Evolutionary conservation across 2,113 vertebrate genomes (phyloP).

Genomic region (Datnioides undecimradiatus): DNA sequence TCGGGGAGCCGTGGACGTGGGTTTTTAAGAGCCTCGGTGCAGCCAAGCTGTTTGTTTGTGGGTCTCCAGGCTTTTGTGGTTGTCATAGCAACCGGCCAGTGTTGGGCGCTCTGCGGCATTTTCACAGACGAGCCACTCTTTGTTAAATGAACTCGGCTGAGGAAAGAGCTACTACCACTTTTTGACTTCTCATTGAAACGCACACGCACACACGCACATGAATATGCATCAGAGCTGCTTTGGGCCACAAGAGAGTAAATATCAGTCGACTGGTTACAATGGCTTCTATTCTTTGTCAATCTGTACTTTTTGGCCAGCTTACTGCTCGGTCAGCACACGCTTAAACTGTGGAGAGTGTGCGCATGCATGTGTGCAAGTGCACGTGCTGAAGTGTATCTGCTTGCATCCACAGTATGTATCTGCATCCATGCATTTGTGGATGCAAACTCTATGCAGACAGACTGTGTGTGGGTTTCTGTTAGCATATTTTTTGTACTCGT

Average conservation of each 20-base stretch:
- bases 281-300: conserved; percentile 55
- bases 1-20: conserved; percentile 4
- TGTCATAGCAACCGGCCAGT: conserved; percentile 68
- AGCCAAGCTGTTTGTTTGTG: conserved; percentile 74
- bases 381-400: neutral
- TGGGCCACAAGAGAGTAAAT: conserved; percentile 48
- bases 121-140: conserved; percentile 63
- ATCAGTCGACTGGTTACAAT: conserved; percentile 49
- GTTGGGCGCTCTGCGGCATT: conserved; percentile 69
- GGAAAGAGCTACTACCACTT: conserved; percentile 58
- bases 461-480: neutral
- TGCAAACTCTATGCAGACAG: neutral
- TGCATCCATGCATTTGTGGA: neutral
- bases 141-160: conserved; percentile 48
- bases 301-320: conserved; percentile 25
- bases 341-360: neutral
- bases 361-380: neutral
- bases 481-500: neutral
- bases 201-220: conserved; percentile 39
- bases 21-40: conserved; percentile 38
- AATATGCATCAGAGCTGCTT: conserved; percentile 58
- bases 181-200: conserved; percentile 47
- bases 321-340: conserved; percentile 33
- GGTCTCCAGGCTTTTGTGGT: conserved; percentile 71
- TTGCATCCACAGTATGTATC: neutral